These are phyloP conservation scores for Limonius californicus DNA, from an alignment of 1,140 invertebrate genomes.

Conservation along the genomic window DNA sequence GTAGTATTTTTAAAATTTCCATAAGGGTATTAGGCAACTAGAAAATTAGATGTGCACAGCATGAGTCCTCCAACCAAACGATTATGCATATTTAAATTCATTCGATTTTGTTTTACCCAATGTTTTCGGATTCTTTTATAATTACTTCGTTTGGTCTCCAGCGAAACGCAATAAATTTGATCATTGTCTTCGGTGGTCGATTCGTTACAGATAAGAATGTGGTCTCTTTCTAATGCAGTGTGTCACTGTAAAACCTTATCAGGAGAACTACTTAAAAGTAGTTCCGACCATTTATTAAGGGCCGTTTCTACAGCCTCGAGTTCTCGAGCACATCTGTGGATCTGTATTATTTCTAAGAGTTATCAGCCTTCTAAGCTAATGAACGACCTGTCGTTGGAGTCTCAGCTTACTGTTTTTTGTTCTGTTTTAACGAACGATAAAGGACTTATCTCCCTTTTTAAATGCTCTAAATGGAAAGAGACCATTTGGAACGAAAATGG, in stretches of 20 bases:
- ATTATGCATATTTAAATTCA: too few relatives aligned
- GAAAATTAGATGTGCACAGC: too few relatives aligned
- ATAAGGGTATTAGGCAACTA: too few relatives aligned
- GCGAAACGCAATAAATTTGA: too few relatives aligned
- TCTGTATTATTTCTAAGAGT: constrained; percentile 8
- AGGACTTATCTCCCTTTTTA: constrained; percentile 4
- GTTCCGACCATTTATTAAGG: constrained; percentile 1
- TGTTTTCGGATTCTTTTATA: too few relatives aligned
- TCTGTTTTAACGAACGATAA: neutral
- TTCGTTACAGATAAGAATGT: neutral
- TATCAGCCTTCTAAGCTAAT: constrained; percentile 6
- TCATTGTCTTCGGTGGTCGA: neutral
- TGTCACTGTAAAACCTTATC: neutral
- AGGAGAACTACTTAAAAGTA: constrained; percentile 6
- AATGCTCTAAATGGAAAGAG: neutral
- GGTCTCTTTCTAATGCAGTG: neutral
- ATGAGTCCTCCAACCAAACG: too few relatives aligned
- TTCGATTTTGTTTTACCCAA: too few relatives aligned
- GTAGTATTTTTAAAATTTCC: too few relatives aligned
- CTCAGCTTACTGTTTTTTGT: constrained; percentile 6
- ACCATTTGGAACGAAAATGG: constrained; percentile 2
- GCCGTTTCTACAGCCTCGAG: neutral
- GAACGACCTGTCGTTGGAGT: constrained; percentile 9
- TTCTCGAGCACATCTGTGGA: neutral
- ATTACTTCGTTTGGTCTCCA: too few relatives aligned